phyloP scores from a whole-genome alignment of 2,888 invertebrate species.

The Odontocerum albicorne region DNA sequence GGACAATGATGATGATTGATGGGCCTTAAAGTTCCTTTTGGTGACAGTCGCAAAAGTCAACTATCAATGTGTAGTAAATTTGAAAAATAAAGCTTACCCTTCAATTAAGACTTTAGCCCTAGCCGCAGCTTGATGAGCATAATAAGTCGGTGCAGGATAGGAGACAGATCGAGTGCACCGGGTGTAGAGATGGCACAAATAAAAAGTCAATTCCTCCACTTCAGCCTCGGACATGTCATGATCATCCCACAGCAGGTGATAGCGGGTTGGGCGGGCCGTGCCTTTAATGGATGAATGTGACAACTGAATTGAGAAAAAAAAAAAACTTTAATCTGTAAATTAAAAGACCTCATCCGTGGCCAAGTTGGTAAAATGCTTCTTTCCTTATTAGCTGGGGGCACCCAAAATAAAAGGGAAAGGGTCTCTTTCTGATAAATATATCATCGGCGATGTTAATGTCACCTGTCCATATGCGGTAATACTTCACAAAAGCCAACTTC shows the following conservation, averaged over 20 bases:
- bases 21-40: no score
- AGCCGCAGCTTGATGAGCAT: constrained; percentile 83
- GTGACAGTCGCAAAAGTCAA: no score
- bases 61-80: no score
- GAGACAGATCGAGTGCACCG: constrained; percentile 83
- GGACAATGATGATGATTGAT: no score
- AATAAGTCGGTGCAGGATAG: constrained; percentile 86
- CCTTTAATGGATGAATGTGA: constrained; percentile 75
- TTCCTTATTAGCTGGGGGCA: no score
- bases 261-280: constrained; percentile 83
- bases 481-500: no score
- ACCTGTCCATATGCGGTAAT: no score
- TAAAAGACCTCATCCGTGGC: neutral
- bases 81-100: no score
- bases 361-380: no score
- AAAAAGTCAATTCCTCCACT: constrained; percentile 77
- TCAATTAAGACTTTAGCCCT: constrained; percentile 63
- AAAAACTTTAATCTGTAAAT: neutral
- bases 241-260: constrained; percentile 83
- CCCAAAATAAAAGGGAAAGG: no score
- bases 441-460: no score
- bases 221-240: constrained; percentile 69
- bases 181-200: constrained; percentile 83
- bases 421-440: no score
- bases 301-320: constrained; percentile 42